Base-by-base conservation (phyloP, 1,140 invertebrate genomes). In the Mylabris phalerata region DNA sequence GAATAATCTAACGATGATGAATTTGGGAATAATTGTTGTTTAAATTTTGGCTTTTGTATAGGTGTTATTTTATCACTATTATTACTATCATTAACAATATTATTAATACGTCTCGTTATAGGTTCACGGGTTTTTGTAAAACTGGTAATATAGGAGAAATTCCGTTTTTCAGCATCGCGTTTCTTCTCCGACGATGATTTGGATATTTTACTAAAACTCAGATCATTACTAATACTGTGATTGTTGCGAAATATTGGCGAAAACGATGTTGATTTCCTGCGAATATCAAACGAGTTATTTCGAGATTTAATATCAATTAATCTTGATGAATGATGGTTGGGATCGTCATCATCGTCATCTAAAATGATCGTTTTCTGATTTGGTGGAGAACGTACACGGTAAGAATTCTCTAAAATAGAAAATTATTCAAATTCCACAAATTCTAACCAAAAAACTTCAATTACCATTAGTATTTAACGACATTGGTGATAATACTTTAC, bases 1-100 rank as follows among this genome's bases (percentile, higher is more conserved):
- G 67, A 65, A 46, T 66, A 62, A 43, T 73, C 65, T 25, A 68
- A 46, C n/a, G 54, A 55, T 9, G 60, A 41, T 3, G 42, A 56
- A 6, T 7, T 19, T 19, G 19, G 32, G 42, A 24, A n/a, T 44
- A 26, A n/a, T n/a, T 52, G 41, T 10, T 54, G 10, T 32, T 45
- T 13, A 45, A 3, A 4, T n/a, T 52, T 25, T 19, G 57, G 45
- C 7, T 7, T 26, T 24, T 51, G 50, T 25, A 46, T 46, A 3
- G 47, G 52, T 26, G 50, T 38, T 5, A 52, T 13, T 55, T 54
- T 44, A 9, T 26, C 42, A 3, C 51, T 42, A 13, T 54, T 52
- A 7, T 52, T 41, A 9, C 26, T 24, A 25, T 48, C 38, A 7
- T 25, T 25, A 13, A 32, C 26, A 10, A 27, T 48, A 13, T 19